phyloP scores from a whole-genome alignment of 2,797 vertebrate species.

The Sebastes reedi region DNA sequence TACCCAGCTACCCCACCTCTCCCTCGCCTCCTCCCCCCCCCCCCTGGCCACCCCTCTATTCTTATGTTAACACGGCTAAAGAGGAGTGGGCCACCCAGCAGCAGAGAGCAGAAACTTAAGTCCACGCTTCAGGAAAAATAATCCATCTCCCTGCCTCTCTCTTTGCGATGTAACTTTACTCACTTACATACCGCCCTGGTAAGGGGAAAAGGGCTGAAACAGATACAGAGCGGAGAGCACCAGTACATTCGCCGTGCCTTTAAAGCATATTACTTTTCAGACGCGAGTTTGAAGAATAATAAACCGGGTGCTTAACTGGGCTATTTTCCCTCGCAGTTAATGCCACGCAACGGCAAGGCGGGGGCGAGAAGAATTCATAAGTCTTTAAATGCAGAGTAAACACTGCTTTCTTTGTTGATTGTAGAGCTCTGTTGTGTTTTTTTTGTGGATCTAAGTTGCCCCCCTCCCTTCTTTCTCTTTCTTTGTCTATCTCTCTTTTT shows the following conservation, averaged over 20 bases:
- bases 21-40: slow-evolving; percentile 33
- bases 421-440: slow-evolving; percentile 73
- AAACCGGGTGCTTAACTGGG: slow-evolving; percentile 81
- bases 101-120: slow-evolving; percentile 78
- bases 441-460: slow-evolving; percentile 32
- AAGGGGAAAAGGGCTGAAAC: slow-evolving; percentile 47
- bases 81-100: slow-evolving; percentile 84
- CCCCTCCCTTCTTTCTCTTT: slow-evolving; percentile 58
- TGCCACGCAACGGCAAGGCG: slow-evolving; percentile 71
- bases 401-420: slow-evolving; percentile 85
- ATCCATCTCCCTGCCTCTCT: slow-evolving; percentile 71
- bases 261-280: slow-evolving; percentile 84
- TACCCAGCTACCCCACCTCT: slow-evolving; percentile 37
- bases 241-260: slow-evolving; percentile 70
- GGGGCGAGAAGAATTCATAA: slow-evolving; percentile 78
- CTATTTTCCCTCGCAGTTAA: slow-evolving; percentile 78
- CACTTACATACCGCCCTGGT: slow-evolving; percentile 44
- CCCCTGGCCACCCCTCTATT: slow-evolving; percentile 75
- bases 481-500: slow-evolving; percentile 47
- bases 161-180: slow-evolving; percentile 72
- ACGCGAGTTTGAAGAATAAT: slow-evolving; percentile 84
- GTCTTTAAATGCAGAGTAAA: slow-evolving; percentile 87
- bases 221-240: slow-evolving; percentile 44
- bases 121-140: slow-evolving; percentile 82
- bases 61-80: slow-evolving; percentile 85